Evolutionary conservation across 2,888 invertebrate species (phyloP), one percentile per base, ranked within the genome.

Genomic region (Latrodectus hesperus): DNA sequence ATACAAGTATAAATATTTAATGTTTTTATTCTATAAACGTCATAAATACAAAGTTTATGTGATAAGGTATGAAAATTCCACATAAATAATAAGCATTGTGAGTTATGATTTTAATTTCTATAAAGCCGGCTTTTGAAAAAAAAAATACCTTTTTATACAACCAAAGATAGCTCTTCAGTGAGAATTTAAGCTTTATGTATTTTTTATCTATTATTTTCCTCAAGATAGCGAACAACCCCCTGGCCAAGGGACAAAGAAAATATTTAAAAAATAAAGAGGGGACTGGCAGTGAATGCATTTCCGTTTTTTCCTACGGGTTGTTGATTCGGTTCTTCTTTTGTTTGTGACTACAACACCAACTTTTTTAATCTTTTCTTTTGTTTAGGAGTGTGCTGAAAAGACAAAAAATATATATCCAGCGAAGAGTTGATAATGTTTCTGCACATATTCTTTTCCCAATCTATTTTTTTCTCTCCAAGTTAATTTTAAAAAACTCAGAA

Each of bases 321-420:
- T 81, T 74, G 71, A 76, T 86, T 81, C 65, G 53, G 51, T 22
- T 75, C 49, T 65, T 71, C 72, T 75, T 80, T 86, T 86, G 86
- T 81, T 72, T 81, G 79, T 74, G 67, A 64, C 68, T 79, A 85
- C 84, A 85, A 74, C 79, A 73, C 53, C 49, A n/a, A 26, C 68
- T 85, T 74, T 85, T 82, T 85, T 79, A 79, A 79, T 78, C 79
- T 79, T 38, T 38, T 26, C 78, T 65, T 84, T 84, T 84, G 84
- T 84, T 84, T 84, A 84, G 84, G 73, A 49, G 75, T 10, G 38
- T 38, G 38, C 38, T 6, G 70, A 51, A 75, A 67, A 74, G 75
- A 52, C 51, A 77, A 77, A 71, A 79, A 79, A 67, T 26, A 52
- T 38, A 26, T 68, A 68, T 77, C 77, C 49, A 64, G 64, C 26